Base-by-base conservation (phyloP, 1,140 invertebrate species). In the Vanessa tameamea region DNA sequence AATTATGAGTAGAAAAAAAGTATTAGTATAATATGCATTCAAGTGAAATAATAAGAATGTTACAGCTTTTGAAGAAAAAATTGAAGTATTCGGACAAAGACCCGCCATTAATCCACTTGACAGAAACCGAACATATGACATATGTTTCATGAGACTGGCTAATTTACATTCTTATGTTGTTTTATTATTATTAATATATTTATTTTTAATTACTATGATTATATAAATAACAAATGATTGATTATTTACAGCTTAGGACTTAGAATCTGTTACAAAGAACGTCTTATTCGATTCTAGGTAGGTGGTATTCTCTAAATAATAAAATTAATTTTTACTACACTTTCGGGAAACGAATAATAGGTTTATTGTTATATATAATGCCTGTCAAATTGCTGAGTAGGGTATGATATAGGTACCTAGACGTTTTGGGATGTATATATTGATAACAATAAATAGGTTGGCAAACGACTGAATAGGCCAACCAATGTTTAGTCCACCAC, bases 111-210 rank as follows among this genome's bases (percentile, higher is more conserved):
- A 85, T 83, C 76, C 81, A 86, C 85, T 85, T 86, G 84, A 79
- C 79, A 77, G 69, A 76, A 82, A 82, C 63, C 72, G 69, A 63
- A 81, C 84, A 87, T 83, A 81, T 86, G 86, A 81, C 73, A 75
- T 65, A 23, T 20, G 20, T 70, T 37, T 37, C 3, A 72, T 78
- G 76, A 64, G 78, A 80, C 26, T 65, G 43, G 78, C 64, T 37
- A n/a, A 8, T 16, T 65, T 65, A 23, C 3, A 23, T 50, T 43
- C 37, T 11, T 5, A 66, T 79, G 75, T 69, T 81, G 3, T 31
- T 31, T 31, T 31, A 31, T 31, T 31, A 31, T 31, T 31, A 31
- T 31, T 31, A 31, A 31, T 31, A 31, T 78, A 67, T 75, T 81
- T 73, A 71, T 79, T n/a, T 1, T 51, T 6, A 15, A 51, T 51